Percentiles rank a stretch among this genome's conserved stretches.
phyloP scores from a whole-genome alignment of 2,888 invertebrate species.

The Caenorhabditis macrosperma region DNA sequence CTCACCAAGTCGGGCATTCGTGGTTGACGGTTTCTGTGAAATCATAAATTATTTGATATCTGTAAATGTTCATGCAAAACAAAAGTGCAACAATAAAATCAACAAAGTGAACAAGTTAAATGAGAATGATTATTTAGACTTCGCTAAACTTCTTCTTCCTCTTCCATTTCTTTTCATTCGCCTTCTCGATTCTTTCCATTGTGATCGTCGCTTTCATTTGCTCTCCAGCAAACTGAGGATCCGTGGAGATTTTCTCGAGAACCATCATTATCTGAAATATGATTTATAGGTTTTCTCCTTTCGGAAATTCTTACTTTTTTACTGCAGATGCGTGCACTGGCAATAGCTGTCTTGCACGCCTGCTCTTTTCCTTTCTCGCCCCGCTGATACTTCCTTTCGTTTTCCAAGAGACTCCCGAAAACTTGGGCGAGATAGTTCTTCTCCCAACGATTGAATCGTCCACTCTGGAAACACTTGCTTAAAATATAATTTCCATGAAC shows the following conservation, averaged over 20 bases:
- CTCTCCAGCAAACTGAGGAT: conserved; percentile 37
- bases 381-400: conserved; percentile 60
- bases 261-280: conserved; percentile 33
- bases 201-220: conserved; percentile 37
- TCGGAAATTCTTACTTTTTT: too few relatives aligned
- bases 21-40: conserved; percentile 13
- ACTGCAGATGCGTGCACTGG: conserved; percentile 43
- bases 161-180: conserved; percentile 54
- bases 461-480: conserved; percentile 40
- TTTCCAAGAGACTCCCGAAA: conserved; percentile 50
- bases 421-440: conserved; percentile 67
- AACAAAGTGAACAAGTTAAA: conserved; percentile 29
- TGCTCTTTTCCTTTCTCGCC: conserved; percentile 57
- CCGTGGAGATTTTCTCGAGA: conserved; percentile 37
- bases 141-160: conserved; percentile 51
- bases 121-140: neutral
- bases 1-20: conserved; percentile 65
- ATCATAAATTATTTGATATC: neutral
- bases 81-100: conserved; percentile 36
- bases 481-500: too few relatives aligned
- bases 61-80: conserved; percentile 1
- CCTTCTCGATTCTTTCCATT: conserved; percentile 37
- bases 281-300: too few relatives aligned
- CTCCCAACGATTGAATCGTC: conserved; percentile 66
- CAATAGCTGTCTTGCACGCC: conserved; percentile 26